These are phyloP conservation scores for Odontomachus brunneus DNA, from an alignment of 1,140 invertebrate species.

Conservation along the genomic window DNA sequence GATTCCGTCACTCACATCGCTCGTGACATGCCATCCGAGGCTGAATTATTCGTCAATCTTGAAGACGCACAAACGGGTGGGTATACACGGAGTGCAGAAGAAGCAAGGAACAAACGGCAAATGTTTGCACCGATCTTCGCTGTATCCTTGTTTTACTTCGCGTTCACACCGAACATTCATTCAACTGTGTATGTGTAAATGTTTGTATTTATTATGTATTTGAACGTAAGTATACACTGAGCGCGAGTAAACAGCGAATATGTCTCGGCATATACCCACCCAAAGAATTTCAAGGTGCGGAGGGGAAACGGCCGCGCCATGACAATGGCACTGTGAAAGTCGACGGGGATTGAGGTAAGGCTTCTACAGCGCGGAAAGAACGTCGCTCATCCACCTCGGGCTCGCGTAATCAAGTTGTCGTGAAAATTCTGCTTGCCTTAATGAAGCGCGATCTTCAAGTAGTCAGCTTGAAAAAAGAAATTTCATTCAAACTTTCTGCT, in stretches of 20 bases:
- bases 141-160: background rate
- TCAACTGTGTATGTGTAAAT: background rate
- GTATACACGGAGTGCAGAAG: slow-evolving; percentile 14
- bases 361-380: slow-evolving; percentile 46
- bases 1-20: slow-evolving; percentile 10
- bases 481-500: slow-evolving; percentile 4
- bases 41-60: slow-evolving; percentile 23
- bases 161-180: slow-evolving; percentile 15
- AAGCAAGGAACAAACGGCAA: slow-evolving; percentile 16
- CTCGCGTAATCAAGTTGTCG: slow-evolving; percentile 52
- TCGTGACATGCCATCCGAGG: background rate
- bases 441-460: background rate
- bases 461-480: background rate
- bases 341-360: slow-evolving; percentile 51
- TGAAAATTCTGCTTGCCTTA: slow-evolving; percentile 38
- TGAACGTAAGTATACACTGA: slow-evolving; percentile 15
- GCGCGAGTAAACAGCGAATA: slow-evolving; percentile 30
- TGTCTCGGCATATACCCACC: slow-evolving; percentile 9
- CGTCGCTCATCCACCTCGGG: slow-evolving; percentile 44
- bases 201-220: slow-evolving; percentile 50
- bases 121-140: background rate
- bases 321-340: slow-evolving; percentile 21
- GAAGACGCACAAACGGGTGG: slow-evolving; percentile 16
- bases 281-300: slow-evolving; percentile 3
- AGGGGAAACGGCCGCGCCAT: slow-evolving; percentile 10